Conservation (phyloP, 2,797 vertebrate genomes). For the Champsocephalus esox region DNA sequence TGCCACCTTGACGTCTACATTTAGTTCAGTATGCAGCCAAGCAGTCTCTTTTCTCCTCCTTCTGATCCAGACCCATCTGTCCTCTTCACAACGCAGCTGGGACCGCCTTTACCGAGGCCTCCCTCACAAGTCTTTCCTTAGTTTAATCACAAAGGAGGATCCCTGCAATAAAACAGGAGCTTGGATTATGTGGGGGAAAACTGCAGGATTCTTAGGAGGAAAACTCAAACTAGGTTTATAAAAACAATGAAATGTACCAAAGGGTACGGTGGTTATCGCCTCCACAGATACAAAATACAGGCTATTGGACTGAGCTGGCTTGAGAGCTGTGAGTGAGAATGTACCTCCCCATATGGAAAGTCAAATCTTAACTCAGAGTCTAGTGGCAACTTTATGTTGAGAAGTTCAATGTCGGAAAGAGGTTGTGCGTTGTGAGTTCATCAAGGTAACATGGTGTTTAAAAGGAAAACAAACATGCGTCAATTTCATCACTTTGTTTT, state of each 20-base stretch:
- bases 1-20: conserved; percentile 61
- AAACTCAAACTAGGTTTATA: conserved; percentile 19
- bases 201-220: not conserved
- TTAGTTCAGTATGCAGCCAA: conserved; percentile 68
- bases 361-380: conserved; percentile 42
- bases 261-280: not conserved
- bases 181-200: conserved; percentile 38
- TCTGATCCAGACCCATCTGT: conserved; percentile 54
- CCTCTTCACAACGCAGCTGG: conserved; percentile 31
- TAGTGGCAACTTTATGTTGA: conserved; percentile 34
- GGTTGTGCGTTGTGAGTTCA: conserved; percentile 13
- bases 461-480: conserved; percentile 33
- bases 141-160: conserved; percentile 72
- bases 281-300: not conserved
- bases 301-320: conserved; percentile 19
- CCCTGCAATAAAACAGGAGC: conserved; percentile 71
- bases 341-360: conserved; percentile 30
- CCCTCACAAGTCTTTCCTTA: conserved; percentile 62
- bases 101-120: conserved; percentile 51
- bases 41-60: conserved; percentile 44
- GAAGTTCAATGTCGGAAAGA: conserved; percentile 29
- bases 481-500: conserved; percentile 69
- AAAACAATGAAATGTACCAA: conserved; percentile 6
- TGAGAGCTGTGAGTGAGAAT: conserved; percentile 41
- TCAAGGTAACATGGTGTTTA: not conserved